Percentiles rank a stretch among this genome's conserved stretches.
phyloP scores from a whole-genome alignment of 64 coral and sea anemone species.

The Pocillopora verrucosa region DNA sequence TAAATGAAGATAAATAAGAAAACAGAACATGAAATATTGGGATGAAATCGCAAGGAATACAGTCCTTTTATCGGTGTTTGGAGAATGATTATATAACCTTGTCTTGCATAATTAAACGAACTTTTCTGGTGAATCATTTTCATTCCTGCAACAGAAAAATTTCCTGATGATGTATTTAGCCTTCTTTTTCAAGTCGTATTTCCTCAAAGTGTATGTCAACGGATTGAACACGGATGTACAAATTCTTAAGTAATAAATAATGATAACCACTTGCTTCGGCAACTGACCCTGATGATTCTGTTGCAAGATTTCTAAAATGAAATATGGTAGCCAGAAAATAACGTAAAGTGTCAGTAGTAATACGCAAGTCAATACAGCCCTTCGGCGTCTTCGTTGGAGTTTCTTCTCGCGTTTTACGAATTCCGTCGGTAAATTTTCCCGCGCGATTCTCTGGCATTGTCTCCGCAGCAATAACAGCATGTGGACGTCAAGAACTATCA shows the following conservation, averaged over 20 bases:
- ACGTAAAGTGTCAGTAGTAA: conserved; percentile 33
- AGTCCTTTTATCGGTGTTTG: too few relatives aligned
- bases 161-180: not conserved
- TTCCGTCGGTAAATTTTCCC: conserved; percentile 53
- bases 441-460: conserved; percentile 38
- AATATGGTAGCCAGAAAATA: conserved; percentile 55
- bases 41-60: too few relatives aligned
- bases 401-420: conserved; percentile 36
- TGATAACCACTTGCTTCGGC: not conserved
- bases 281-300: not conserved
- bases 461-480: conserved; percentile 40
- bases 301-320: conserved; percentile 40
- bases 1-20: too few relatives aligned
- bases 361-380: conserved; percentile 42
- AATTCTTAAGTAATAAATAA: conserved; percentile 1
- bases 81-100: too few relatives aligned
- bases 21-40: too few relatives aligned
- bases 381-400: conserved; percentile 16
- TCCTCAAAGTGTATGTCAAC: conserved; percentile 20
- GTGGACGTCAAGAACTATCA: conserved; percentile 28
- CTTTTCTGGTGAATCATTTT: not conserved
- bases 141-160: not conserved
- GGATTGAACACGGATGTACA: conserved; percentile 14
- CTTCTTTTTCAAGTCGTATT: not conserved
- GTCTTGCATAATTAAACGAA: not conserved